Evolutionary conservation across 2,113 vertebrate species (phyloP).

Genomic region (Cricetomys ansorgei): DNA sequence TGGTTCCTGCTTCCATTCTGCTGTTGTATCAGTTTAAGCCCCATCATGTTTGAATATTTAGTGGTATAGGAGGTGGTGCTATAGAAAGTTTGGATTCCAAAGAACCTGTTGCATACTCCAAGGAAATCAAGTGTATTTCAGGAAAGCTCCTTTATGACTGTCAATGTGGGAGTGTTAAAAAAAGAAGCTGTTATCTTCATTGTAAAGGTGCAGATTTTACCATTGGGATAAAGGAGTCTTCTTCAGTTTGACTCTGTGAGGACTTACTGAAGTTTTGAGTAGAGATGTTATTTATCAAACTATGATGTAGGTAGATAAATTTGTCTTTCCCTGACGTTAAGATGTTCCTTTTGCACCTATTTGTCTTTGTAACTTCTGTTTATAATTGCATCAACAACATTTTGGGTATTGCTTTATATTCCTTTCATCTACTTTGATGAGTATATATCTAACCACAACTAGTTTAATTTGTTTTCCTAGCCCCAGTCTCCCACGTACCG

Average conservation of each 20-base stretch:
- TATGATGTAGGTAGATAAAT: background rate
- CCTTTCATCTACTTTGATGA: background rate
- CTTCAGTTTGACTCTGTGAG: background rate
- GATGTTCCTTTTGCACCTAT: background rate
- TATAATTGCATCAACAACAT: background rate
- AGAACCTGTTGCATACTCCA: background rate
- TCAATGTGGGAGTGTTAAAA: background rate
- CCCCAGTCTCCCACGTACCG: background rate
- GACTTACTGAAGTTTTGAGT: background rate
- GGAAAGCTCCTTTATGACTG: background rate
- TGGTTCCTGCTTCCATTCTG: background rate
- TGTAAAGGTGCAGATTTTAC: background rate
- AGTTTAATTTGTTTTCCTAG: background rate
- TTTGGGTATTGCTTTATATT: background rate
- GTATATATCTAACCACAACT: background rate
- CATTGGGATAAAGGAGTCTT: background rate
- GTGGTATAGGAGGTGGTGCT: background rate
- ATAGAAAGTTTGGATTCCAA: background rate
- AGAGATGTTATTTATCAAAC: background rate
- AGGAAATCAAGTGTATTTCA: background rate
- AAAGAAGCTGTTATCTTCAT: background rate
- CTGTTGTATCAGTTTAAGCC: background rate
- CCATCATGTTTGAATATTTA: background rate
- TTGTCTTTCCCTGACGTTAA: constrained; percentile 11
- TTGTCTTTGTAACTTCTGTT: background rate